These are phyloP conservation scores for Rhabdomys pumilio DNA, from an alignment of 2,797 vertebrate genomes.

Conservation along the genomic window DNA sequence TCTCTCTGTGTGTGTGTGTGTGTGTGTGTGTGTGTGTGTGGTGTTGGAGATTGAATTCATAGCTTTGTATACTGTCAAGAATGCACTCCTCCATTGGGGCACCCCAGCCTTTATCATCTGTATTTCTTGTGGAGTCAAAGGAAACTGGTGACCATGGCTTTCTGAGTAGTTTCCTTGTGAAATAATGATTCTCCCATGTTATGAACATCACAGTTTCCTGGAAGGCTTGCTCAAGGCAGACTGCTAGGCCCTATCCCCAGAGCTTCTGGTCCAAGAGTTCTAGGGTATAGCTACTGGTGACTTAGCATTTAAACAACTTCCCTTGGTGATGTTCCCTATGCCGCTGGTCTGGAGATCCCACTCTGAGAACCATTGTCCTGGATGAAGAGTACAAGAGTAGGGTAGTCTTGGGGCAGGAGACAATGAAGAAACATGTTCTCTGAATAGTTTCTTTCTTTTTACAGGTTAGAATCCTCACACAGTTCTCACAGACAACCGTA, in stretches of 20 bases:
- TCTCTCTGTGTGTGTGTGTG: neutral
- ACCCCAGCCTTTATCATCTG: neutral
- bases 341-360: neutral
- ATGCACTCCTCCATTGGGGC: neutral
- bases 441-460: neutral
- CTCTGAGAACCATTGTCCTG: neutral
- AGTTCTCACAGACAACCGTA: neutral
- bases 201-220: neutral
- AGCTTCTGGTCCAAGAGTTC: neutral
- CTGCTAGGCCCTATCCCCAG: neutral
- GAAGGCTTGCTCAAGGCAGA: neutral
- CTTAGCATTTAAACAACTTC: slow-evolving; percentile 34
- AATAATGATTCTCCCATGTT: slow-evolving; percentile 8
- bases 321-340: neutral
- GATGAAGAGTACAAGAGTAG: slow-evolving; percentile 6
- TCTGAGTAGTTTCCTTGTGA: neutral
- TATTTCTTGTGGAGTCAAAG: neutral
- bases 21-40: neutral
- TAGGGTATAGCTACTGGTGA: neutral
- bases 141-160: neutral
- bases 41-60: neutral
- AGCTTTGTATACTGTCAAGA: neutral
- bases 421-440: neutral
- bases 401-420: neutral
- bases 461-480: neutral